Base-by-base conservation (phyloP, 30 jellyfish, hydroid and myxozoan species). In the Turritopsis dohrnii region DNA sequence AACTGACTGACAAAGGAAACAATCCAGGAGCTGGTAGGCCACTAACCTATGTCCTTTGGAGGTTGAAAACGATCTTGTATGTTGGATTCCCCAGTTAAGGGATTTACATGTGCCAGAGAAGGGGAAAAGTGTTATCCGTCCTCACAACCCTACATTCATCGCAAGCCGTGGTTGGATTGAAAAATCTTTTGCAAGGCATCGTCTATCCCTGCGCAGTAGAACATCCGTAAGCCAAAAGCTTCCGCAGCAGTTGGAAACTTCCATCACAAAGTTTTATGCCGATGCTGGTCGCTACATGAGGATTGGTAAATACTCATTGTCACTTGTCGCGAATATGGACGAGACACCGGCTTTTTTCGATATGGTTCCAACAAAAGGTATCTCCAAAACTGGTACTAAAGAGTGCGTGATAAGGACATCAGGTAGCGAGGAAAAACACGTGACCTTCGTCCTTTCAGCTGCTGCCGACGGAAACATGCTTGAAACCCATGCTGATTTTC, bases 341-440 rank as follows among this genome's bases (percentile, higher is more conserved):
- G n/a, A n/a, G n/a, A n/a, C n/a, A n/a, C n/a, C n/a, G n/a, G n/a
- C n/a, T n/a, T n/a, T n/a, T n/a, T n/a, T n/a, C n/a, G n/a, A n/a
- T n/a, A n/a, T 54, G 72, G n/a, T 54, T n/a, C 72, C 72, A 54
- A n/a, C 72, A 54, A 54, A 54, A n/a, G n/a, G 72, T n/a, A 54
- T 54, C n/a, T 54, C 19, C 72, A 54, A n/a, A 54, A 54, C 72
- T 54, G 72, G 72, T 54, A 16, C 72, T 16, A 54, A n/a, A 54
- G 72, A 54, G 72, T 54, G 72, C n/a, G n/a, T 54, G n/a, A n/a
- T 54, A 16, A 18, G 72, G 72, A 54, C 72, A 54, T 54, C 18
- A n/a, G 72, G 72, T n/a, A 54, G 72, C n/a, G 72, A 54, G 72
- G 72, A 54, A 54, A 54, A 54, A 54, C 72, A 54, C n/a, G 72